Base-by-base conservation (phyloP, 2,797 vertebrate genomes). In the Hydrolagus colliei region DNA sequence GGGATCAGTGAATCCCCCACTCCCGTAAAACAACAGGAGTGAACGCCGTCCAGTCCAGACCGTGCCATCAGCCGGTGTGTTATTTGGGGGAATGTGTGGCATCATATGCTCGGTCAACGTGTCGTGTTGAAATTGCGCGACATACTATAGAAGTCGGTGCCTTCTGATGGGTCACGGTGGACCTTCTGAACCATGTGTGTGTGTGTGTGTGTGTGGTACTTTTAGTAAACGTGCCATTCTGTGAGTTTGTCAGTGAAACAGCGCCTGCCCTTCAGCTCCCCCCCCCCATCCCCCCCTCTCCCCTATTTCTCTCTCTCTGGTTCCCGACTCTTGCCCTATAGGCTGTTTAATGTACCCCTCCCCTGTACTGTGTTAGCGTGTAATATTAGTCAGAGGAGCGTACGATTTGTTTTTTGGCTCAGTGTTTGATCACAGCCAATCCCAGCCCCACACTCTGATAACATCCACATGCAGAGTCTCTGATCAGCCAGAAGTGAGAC, bases 401-500 rank as follows among this genome's bases (percentile, higher is more conserved):
- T 89, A 93, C 89, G 92, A 92, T 93, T 92, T 91, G 92, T 91
- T 91, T 89, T 91, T 84, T 68, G 79, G 79, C 79, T 84, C 9
- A n/a, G 79, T 84, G 65, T 82, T 82, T 87, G 91, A 91, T 86
- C 84, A 41, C 89, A 92, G 92, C 89, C 90, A 91, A 93, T 90
- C 90, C 93, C 88, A 92, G 93, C 86, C 92, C 88, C 89, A 86
- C 90, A 68, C 91, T 87, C 87, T 88, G 93, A 89, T 91, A 90
- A 93, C 90, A 93, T 93, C 91, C 90, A 86, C 90, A 88, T 88
- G 93, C 92, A 88, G 91, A 85, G 91, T 87, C 88, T 87, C 87
- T 87, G 90, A 87, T 68, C 87, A 91, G 90, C 82, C 92, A 93
- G 91, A 89, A 90, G 92, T 73, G 72, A 88, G 92, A 89, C 89